Base-by-base conservation (phyloP, 2,888 invertebrate genomes). In the Blomia tropicalis region DNA sequence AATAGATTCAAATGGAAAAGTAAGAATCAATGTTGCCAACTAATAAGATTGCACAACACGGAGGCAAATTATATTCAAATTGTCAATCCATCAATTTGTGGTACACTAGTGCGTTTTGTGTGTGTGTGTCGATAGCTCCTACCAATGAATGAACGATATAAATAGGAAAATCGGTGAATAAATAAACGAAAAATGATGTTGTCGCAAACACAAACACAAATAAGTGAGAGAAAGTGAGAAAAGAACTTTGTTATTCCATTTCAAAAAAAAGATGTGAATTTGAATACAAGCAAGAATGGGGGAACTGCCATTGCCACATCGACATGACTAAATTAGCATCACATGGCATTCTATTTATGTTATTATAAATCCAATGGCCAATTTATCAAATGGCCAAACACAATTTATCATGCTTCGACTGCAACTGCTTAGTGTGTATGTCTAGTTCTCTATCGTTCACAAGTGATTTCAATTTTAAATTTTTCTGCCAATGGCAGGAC, bases 381-480 rank as follows among this genome's bases (percentile, higher is more conserved):
- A 41, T 41, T 41, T 41, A 41, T 41, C 41, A 41, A 41, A n/a
- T 41, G 41, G 14, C 14, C 41, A 41, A n/a, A n/a, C 41, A 17
- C 41, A 41, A 47, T 47, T 47, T 47, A 47, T 47, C 51, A 47
- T 47, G 41, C n/a, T n/a, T 41, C 41, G 41, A 41, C 41, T n/a
- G n/a, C n/a, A n/a, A n/a, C n/a, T n/a, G n/a, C 51, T 7, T 47
- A n/a, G 7, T n/a, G 5, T 47, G 23, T 25, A 7, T 47, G 11
- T 47, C 51, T n/a, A 25, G 11, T 7, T 11, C 7, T 7, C 7
- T 7, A 27, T 14, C 11, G 51, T n/a, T 47, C 7, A n/a, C 51
- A 22, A 14, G 7, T 7, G 51, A 47, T 47, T 47, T 47, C n/a
- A 47, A 47, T 47, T 47, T 47, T 27, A 47, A 47, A 47, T 47